Evolutionary conservation across 1,140 invertebrate genomes (phyloP).

Genomic region (Ditylenchus dipsaci): DNA sequence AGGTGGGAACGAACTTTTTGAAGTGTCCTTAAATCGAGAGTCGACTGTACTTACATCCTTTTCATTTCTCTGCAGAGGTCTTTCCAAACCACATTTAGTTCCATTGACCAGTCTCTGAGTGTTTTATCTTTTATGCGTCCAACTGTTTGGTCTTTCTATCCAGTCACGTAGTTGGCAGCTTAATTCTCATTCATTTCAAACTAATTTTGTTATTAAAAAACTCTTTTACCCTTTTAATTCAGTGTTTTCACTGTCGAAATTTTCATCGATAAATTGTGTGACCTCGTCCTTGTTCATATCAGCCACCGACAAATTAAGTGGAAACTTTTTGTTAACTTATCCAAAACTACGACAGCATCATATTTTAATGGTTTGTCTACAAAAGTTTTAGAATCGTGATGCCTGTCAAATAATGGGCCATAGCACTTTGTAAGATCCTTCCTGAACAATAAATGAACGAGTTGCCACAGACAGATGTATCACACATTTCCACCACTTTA

Average conservation of each 20-base stretch:
- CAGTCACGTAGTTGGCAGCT: constrained; percentile 35
- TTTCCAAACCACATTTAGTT: constrained; percentile 36
- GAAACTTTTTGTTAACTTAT: constrained; percentile 18
- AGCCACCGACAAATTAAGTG: constrained; percentile 10
- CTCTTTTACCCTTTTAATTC: constrained; percentile 19
- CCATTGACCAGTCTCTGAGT: constrained; percentile 33
- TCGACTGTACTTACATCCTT: constrained; percentile 54
- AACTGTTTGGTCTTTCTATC: constrained; percentile 22
- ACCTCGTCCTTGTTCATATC: constrained; percentile 28
- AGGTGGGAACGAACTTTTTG: too few relatives aligned
- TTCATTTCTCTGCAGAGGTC: constrained; percentile 48
- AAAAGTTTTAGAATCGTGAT: constrained; percentile 47
- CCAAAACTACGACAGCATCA: constrained; percentile 17
- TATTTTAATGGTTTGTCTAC: constrained; percentile 35
- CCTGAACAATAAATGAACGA: constrained; percentile 37
- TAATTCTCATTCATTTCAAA: constrained; percentile 4
- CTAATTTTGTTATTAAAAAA: constrained; percentile 1
- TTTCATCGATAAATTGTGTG: constrained; percentile 29
- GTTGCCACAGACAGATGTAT: constrained; percentile 25
- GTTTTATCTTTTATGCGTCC: constrained; percentile 28
- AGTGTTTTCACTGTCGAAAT: constrained; percentile 28
- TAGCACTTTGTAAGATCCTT: constrained; percentile 27
- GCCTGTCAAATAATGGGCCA: not conserved
- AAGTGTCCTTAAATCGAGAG: too few relatives aligned
- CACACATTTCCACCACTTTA: constrained; percentile 24